A percentile compares a stretch with the other conserved stretches of the same genome.
These are phyloP conservation scores for Andrena dorsata DNA, from an alignment of 2,888 invertebrate species.

Conservation along the genomic window DNA sequence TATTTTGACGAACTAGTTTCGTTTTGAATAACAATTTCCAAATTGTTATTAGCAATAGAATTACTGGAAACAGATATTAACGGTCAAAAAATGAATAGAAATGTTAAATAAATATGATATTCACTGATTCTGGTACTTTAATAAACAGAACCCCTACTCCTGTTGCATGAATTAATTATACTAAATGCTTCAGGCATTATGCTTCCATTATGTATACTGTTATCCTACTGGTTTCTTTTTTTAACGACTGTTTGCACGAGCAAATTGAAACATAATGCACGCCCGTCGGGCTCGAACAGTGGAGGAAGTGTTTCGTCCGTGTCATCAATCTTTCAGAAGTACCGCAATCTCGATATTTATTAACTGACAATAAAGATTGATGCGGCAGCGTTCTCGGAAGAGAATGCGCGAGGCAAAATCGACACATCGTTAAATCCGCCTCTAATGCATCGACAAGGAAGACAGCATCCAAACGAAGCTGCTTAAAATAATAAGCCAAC, in stretches of 20 bases:
- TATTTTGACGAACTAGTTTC: not conserved
- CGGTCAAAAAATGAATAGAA: not conserved
- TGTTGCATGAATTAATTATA: no score
- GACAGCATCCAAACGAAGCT: slow-evolving; percentile 43
- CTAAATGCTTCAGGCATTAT: no score
- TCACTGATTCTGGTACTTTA: no score
- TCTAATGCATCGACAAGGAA: slow-evolving; percentile 45
- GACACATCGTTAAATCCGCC: slow-evolving; percentile 49
- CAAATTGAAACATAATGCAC: slow-evolving; percentile 7
- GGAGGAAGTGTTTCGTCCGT: not conserved
- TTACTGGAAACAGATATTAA: not conserved
- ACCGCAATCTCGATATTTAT: slow-evolving; percentile 52
- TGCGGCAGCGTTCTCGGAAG: slow-evolving; percentile 31
- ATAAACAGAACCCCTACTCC: not conserved
- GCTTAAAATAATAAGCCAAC: slow-evolving; percentile 12
- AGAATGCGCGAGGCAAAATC: slow-evolving; percentile 21
- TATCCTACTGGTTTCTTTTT: not conserved
- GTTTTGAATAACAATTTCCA: not conserved
- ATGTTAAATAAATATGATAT: not conserved
- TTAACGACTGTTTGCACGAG: not conserved
- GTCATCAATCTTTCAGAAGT: slow-evolving; percentile 63
- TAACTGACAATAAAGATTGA: slow-evolving; percentile 71
- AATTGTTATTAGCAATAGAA: not conserved
- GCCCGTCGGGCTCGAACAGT: not conserved
- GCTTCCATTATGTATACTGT: no score